Conservation (phyloP, 2,888 invertebrate species). For the Eristalinus aeneus region DNA sequence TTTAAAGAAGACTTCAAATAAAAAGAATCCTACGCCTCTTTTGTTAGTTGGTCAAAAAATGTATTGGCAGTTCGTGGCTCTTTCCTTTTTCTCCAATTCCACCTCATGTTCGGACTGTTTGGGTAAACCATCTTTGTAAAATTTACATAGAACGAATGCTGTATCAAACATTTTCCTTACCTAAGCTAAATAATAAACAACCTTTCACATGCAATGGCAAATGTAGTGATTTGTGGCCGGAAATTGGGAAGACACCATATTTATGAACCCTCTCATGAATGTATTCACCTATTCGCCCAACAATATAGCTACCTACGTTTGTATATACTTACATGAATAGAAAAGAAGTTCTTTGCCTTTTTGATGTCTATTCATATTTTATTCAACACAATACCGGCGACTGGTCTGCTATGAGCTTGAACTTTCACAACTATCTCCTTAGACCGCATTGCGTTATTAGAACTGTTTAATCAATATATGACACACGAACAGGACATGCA, state of each 20-base stretch:
- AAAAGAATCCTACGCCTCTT: too few relatives aligned
- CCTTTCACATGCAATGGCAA: too few relatives aligned
- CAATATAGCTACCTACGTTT: not conserved
- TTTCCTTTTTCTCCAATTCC: too few relatives aligned
- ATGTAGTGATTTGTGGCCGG: not conserved
- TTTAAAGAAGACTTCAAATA: too few relatives aligned
- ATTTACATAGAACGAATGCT: too few relatives aligned
- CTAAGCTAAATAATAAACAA: too few relatives aligned
- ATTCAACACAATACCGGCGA: not conserved
- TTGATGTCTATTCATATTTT: not conserved
- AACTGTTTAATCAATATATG: slow-evolving; percentile 38
- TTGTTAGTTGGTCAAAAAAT: not conserved
- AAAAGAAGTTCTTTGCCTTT: too few relatives aligned
- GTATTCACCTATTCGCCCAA: not conserved
- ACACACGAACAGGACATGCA: not conserved
- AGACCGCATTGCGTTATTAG: not conserved
- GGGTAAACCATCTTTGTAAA: too few relatives aligned
- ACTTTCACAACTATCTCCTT: not conserved
- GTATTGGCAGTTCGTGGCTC: too few relatives aligned
- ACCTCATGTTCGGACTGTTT: too few relatives aligned
- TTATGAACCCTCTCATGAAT: not conserved
- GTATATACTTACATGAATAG: not conserved
- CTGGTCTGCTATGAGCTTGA: not conserved
- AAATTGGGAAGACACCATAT: not conserved
- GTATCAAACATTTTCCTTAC: too few relatives aligned